Base-by-base conservation (phyloP, 2,888 invertebrate species). In the Argyra leucocephala region DNA sequence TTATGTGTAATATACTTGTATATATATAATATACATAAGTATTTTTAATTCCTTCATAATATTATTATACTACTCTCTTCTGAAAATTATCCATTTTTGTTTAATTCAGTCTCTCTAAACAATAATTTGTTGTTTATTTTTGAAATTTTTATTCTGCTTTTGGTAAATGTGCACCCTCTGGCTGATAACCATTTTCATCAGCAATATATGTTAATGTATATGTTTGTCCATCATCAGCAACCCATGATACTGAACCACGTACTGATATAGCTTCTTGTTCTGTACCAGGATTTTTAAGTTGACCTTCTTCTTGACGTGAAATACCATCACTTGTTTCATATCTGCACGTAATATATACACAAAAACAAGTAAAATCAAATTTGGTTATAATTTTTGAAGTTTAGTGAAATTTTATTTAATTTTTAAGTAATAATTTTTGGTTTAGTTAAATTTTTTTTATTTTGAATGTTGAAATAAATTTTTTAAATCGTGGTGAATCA, bases 241-340 rank as follows among this genome's bases (percentile, higher is more conserved):
- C 78, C 81, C 84, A 88, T 0, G 83, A 81, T 73, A 83, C 85
- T 22, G 83, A 80, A 36, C 88, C 88, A 23, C 81, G 81, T 1
- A 87, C 83, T 22, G 82, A 78, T 62, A 87, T 82, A 4, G 84
- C 83, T 70, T 85, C 82, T 59, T 84, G 81, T 63, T 85, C 83
- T 2, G 82, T 82, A n/a, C 78, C 76, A 23, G 72, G 74, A 24
- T 77, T 75, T 65, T 78, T 80, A 58, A 80, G 67, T 63, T 77
- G 75, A 1, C 78, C 82, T 31, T 75, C 73, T 72, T 82, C 82
- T 37, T 73, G 69, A 12, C 80, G 76, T 6, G 73, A 69, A 59
- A 79, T 79, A 22, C 82, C 82, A 70, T 83, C 81, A 71, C 81
- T 82, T 60, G 81, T 80, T 65, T 81, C 80, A 70, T 75, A 81